These are phyloP conservation scores for Pyrgilauda ruficollis DNA, from an alignment of 2,113 vertebrate genomes.

Conservation along the genomic window DNA sequence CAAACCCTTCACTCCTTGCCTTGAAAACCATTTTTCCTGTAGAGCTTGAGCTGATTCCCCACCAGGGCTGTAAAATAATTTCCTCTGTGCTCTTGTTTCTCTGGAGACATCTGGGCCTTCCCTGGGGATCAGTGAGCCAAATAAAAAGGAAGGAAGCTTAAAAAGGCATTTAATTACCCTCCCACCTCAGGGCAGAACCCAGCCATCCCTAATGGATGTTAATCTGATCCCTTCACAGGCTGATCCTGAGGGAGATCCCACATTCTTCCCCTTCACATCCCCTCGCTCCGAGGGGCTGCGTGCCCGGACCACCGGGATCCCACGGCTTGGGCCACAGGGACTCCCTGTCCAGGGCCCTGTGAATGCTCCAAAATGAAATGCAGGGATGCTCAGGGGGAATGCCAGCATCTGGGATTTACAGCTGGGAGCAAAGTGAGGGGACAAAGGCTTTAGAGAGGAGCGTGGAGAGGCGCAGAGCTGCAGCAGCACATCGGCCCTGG, in stretches of 20 bases:
- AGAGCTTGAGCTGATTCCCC: not conserved
- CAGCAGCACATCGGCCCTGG: rapidly evolving
- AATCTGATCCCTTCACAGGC: not conserved
- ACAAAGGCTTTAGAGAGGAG: not conserved
- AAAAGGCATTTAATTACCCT: not conserved
- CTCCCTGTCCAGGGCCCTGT: rapidly evolving
- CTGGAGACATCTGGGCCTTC: not conserved
- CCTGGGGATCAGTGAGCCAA: not conserved
- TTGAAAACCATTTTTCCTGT: not conserved
- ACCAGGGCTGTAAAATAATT: not conserved
- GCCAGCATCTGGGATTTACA: not conserved
- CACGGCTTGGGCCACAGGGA: rapidly evolving
- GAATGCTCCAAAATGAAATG: rapidly evolving
- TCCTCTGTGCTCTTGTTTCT: not conserved
- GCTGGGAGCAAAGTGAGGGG: not conserved
- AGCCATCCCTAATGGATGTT: not conserved
- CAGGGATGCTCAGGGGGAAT: not conserved
- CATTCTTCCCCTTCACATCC: not conserved
- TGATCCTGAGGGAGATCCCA: not conserved
- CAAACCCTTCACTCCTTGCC: not conserved
- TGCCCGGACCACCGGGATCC: rapidly evolving
- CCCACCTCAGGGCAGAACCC: not conserved
- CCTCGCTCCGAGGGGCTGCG: rapidly evolving
- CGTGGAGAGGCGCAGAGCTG: not conserved
- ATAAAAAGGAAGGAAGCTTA: not conserved